These are phyloP conservation scores for Oreohelix idahoensis DNA, from an alignment of 1,140 invertebrate species.

Conservation along the genomic window DNA sequence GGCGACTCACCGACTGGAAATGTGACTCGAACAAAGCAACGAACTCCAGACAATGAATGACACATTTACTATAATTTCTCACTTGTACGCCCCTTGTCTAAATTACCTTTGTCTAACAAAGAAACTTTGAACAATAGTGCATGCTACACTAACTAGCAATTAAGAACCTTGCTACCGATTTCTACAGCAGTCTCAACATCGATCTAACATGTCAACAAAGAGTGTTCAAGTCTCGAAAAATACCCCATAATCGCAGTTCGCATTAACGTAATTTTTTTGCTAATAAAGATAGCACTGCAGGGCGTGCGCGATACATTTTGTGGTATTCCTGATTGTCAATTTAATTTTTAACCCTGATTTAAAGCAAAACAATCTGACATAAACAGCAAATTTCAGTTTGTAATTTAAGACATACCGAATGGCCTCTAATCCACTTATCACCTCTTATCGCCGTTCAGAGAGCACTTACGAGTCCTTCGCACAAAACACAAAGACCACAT, in stretches of 20 bases:
- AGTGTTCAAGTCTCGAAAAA: neutral
- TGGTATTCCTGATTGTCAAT: too few relatives aligned
- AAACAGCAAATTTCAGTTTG: too few relatives aligned
- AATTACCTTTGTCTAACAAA: neutral
- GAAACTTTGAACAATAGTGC: conserved; percentile 2
- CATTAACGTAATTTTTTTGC: neutral
- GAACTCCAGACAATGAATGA: neutral
- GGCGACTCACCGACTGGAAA: neutral
- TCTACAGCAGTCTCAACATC: neutral
- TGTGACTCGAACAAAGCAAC: neutral
- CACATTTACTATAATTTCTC: neutral
- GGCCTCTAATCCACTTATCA: too few relatives aligned
- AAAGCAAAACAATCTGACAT: too few relatives aligned
- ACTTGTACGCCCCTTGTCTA: neutral
- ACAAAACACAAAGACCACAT: too few relatives aligned
- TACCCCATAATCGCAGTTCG: neutral
- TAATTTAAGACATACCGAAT: too few relatives aligned
- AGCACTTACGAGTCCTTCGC: too few relatives aligned
- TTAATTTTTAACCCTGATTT: too few relatives aligned
- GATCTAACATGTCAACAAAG: conserved; percentile 7
- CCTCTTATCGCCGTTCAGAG: too few relatives aligned
- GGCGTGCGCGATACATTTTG: neutral
- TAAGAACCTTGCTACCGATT: conserved; percentile 6
- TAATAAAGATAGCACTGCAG: neutral
- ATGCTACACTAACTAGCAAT: conserved; percentile 5